phyloP scores from a whole-genome alignment of 2,797 vertebrate species.

The Typhlichthys eigenmanni region DNA sequence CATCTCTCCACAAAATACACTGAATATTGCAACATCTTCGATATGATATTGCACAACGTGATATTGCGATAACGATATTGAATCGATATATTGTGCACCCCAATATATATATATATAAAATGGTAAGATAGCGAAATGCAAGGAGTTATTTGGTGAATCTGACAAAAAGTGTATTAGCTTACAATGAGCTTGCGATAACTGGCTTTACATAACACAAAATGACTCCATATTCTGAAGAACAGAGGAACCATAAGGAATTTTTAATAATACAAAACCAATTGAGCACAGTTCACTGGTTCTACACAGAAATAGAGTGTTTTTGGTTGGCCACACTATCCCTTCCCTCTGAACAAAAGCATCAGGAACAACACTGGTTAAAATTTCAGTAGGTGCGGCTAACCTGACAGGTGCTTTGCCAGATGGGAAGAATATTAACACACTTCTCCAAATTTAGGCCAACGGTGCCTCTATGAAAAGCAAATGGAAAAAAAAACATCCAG shows the following conservation, averaged over 20 bases:
- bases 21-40: too few species aligned
- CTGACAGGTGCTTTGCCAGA: conserved; percentile 26
- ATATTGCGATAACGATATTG: too few species aligned
- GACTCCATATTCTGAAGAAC: background rate
- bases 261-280: background rate
- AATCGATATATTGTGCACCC: too few species aligned
- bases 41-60: too few species aligned
- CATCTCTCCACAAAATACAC: too few species aligned
- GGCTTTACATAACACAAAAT: background rate
- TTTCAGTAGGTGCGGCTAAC: conserved; percentile 59
- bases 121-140: too few species aligned
- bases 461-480: conserved; percentile 34
- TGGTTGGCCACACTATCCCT: conserved; percentile 40
- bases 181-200: too few species aligned
- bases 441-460: conserved; percentile 60
- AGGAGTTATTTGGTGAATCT: too few species aligned
- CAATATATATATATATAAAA: too few species aligned
- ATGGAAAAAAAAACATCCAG: conserved; percentile 38
- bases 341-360: conserved; percentile 57
- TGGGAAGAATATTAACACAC: conserved; percentile 53
- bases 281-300: conserved; percentile 7
- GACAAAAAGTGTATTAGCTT: too few species aligned
- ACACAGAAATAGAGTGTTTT: conserved; percentile 35
- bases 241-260: background rate
- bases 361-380: conserved; percentile 56